These are phyloP conservation scores for Carterocephalus palaemon DNA, from an alignment of 2,888 invertebrate species.

Conservation along the genomic window DNA sequence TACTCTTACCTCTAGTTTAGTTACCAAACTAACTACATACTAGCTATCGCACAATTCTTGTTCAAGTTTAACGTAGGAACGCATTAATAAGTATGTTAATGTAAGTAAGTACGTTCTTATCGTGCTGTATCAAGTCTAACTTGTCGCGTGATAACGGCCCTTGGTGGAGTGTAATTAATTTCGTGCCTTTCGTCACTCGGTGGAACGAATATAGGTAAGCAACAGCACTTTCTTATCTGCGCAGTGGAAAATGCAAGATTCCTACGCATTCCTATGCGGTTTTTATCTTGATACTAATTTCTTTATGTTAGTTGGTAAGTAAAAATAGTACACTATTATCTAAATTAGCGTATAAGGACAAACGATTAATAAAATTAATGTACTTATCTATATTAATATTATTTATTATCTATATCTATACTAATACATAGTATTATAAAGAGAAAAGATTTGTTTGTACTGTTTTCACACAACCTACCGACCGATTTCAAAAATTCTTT, in stretches of 20 bases:
- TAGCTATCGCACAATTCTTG: too few species aligned
- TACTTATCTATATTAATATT: too few species aligned
- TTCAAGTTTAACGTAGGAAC: slow-evolving; percentile 14
- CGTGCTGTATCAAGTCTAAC: slow-evolving; percentile 20
- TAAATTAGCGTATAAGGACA: too few species aligned
- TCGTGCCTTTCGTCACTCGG: slow-evolving; percentile 17
- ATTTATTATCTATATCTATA: too few species aligned
- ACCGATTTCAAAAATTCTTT: too few species aligned
- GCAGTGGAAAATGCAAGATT: neutral
- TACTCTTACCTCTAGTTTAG: too few species aligned
- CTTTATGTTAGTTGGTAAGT: neutral
- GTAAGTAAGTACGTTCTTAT: slow-evolving; percentile 18
- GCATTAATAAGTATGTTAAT: slow-evolving; percentile 31
- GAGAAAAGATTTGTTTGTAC: too few species aligned
- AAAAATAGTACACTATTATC: too few species aligned
- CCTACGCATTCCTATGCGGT: neutral
- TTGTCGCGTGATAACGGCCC: slow-evolving; percentile 24
- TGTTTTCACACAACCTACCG: too few species aligned
- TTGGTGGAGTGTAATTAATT: slow-evolving; percentile 15
- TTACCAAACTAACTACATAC: too few species aligned
- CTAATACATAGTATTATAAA: too few species aligned
- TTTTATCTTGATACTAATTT: neutral
- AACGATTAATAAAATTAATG: too few species aligned
- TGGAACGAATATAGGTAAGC: slow-evolving; percentile 3
- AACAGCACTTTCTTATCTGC: slow-evolving; percentile 7